phyloP scores from a whole-genome alignment of 2,888 invertebrate species.

The Parascotia fuliginaria region DNA sequence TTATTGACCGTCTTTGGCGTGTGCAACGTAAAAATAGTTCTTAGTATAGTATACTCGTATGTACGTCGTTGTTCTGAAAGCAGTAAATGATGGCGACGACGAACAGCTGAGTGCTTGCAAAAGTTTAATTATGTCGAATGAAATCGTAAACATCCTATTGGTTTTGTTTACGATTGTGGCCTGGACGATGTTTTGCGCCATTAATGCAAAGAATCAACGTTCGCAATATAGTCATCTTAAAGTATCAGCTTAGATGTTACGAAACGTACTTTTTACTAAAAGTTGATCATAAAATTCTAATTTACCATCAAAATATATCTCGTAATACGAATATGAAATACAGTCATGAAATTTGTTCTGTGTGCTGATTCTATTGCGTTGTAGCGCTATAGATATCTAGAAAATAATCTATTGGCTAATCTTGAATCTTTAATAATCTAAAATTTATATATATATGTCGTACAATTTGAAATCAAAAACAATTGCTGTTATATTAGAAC shows the following conservation, averaged over 20 bases:
- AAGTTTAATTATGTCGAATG: slow-evolving; percentile 81
- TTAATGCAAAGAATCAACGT: slow-evolving; percentile 48
- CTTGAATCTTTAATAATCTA: no score
- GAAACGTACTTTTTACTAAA: not conserved
- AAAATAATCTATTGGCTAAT: no score
- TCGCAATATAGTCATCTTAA: slow-evolving; percentile 4
- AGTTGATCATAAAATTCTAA: no score
- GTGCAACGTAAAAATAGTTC: slow-evolving; percentile 37
- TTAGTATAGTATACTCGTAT: slow-evolving; percentile 33
- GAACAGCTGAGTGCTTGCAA: slow-evolving; percentile 74
- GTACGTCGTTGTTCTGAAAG: slow-evolving; percentile 38
- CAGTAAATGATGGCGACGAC: slow-evolving; percentile 62
- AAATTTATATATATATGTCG: no score
- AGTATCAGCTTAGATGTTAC: not conserved
- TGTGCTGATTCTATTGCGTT: no score
- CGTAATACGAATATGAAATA: no score
- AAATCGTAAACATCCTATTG: slow-evolving; percentile 80
- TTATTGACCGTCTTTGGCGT: slow-evolving; percentile 15
- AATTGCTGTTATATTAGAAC: no score
- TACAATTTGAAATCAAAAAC: no score
- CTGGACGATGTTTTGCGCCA: slow-evolving; percentile 61
- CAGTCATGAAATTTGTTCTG: no score
- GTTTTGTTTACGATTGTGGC: slow-evolving; percentile 76
- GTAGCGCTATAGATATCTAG: no score
- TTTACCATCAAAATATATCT: no score